Base-by-base conservation (phyloP, 2,888 invertebrate genomes). In the Drosophila subquinaria region DNA sequence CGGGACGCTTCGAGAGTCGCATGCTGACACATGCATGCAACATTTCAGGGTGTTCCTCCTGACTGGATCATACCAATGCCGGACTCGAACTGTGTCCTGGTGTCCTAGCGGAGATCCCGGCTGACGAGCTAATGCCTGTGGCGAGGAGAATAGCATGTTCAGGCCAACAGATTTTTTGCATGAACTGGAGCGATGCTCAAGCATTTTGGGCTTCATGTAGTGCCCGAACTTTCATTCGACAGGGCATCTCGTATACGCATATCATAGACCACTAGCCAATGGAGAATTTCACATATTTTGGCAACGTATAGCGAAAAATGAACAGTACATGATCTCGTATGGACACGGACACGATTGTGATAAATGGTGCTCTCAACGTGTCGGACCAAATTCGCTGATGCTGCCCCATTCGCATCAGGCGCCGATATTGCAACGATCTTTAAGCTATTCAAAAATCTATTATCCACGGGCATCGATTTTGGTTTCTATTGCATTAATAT, bases 161-260 rank as follows among this genome's bases (percentile, higher is more conserved):
- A 94, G 95, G 79, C 92, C 93, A 0, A 88, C 92, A 0, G 92
- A 93, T 75, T 92, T 93, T 67, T 75, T 93, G 17, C 93, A 95
- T 90, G 96, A 97, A 97, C 97, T 98, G 35, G 95, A 97, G 90
- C 96, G 95, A 81, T 98, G 98, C 91, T 96, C 97, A 65, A 95
- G 96, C 73, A 97, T 98, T 80, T 93, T 98, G 60, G 96, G 97
- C 3, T 96, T 97, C 93, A 98, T 98, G 97, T 97, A 97, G 84
- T 98, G 98, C 91, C 98, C 98, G 0, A 96, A 96, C 71, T 98
- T 98, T 90, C 97, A 97, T 92, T 96, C 98, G 13, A 97, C 97
- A 96, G 90, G 95, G 96, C 0, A 96, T 96, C 66, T 95, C 95
- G 55, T 95, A 96, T 3, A 94, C 96, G 3, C 96, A 96, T 79